Evolutionary conservation across 2,888 invertebrate genomes (phyloP).

Genomic region (Caenorhabditis virilis): DNA sequence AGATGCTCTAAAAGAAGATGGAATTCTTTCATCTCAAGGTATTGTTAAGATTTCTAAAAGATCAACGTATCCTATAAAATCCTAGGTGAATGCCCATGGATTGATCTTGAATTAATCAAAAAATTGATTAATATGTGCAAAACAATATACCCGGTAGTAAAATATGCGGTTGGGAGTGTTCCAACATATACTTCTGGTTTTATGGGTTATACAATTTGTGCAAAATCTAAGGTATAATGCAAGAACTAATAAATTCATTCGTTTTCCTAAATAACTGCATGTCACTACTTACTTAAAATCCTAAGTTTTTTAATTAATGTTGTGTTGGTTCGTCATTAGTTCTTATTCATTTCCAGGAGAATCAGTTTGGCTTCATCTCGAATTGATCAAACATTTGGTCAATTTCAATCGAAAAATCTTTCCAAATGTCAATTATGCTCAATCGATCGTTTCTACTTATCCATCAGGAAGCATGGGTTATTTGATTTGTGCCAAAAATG

Average conservation of each 20-base stretch:
- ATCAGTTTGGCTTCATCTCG: constrained; percentile 77
- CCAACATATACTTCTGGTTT: constrained; percentile 96
- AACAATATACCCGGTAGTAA: constrained; percentile 79
- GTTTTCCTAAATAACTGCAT: no score
- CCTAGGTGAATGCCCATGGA: constrained; percentile 78
- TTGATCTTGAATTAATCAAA: constrained; percentile 79
- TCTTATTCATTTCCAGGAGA: no score
- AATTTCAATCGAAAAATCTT: constrained; percentile 81
- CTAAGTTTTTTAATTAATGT: constrained; percentile 7
- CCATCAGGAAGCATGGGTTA: constrained; percentile 97
- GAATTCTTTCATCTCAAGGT: constrained; percentile 90
- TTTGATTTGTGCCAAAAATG: constrained; percentile 80
- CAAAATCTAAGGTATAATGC: constrained; percentile 74
- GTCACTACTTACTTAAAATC: background rate
- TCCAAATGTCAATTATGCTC: constrained; percentile 80
- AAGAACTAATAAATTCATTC: background rate
- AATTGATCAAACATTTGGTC: constrained; percentile 80
- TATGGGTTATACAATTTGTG: constrained; percentile 90
- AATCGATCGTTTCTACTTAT: constrained; percentile 88
- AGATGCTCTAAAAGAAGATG: constrained; percentile 81
- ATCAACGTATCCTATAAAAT: background rate
- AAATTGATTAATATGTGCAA: constrained; percentile 73
- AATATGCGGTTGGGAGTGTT: constrained; percentile 82
- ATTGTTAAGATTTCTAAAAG: background rate
- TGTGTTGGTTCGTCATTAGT: constrained; percentile 5